phyloP scores from a whole-genome alignment of 2,797 vertebrate genomes.

The Cacajao melanocephalus region DNA sequence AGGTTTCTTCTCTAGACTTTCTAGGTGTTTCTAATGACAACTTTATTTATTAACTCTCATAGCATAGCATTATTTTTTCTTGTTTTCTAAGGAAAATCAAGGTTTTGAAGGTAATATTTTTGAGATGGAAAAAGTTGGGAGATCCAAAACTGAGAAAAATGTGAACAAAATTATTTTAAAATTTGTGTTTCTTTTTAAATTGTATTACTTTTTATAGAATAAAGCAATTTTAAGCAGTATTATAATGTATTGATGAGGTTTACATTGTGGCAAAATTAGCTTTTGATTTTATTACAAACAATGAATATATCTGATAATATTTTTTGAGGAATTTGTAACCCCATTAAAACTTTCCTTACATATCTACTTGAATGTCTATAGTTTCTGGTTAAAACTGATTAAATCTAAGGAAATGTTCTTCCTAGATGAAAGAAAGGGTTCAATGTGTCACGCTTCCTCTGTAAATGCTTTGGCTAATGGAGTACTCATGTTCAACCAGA shows the following conservation, averaged over 20 bases:
- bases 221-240: slow-evolving; percentile 50
- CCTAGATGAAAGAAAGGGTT: not conserved
- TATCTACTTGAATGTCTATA: not conserved
- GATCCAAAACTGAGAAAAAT: slow-evolving; percentile 63
- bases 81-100: not conserved
- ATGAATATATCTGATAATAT: slow-evolving; percentile 14
- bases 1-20: not conserved
- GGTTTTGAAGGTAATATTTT: slow-evolving; percentile 42
- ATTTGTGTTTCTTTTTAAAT: not conserved
- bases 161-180: slow-evolving; percentile 26
- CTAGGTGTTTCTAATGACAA: not conserved
- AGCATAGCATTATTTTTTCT: not conserved
- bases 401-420: not conserved
- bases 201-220: slow-evolving; percentile 49
- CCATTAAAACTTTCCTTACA: not conserved
- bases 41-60: not conserved
- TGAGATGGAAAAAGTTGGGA: slow-evolving; percentile 20
- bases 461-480: not conserved
- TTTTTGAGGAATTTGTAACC: slow-evolving; percentile 21
- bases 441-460: not conserved
- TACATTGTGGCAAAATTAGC: slow-evolving; percentile 35
- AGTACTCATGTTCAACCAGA: not conserved
- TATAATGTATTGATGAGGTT: slow-evolving; percentile 52
- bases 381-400: not conserved
- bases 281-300: slow-evolving; percentile 56